Conservation (phyloP, 2,113 vertebrate species). For the Tamias sibiricus region DNA sequence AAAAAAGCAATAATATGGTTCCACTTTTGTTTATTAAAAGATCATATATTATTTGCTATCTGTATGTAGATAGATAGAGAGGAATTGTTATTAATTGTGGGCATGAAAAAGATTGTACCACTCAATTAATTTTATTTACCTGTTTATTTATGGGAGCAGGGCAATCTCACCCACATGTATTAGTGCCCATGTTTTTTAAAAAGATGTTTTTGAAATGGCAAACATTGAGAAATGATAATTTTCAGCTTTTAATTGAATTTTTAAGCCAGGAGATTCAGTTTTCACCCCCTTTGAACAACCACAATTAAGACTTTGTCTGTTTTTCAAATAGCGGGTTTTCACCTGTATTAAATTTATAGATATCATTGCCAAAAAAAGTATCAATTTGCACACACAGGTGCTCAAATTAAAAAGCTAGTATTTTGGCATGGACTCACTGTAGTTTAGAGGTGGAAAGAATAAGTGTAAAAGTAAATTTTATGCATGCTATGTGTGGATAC, state of each 20-base stretch:
- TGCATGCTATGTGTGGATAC: slow-evolving; percentile 60
- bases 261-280: neutral
- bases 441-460: slow-evolving; percentile 52
- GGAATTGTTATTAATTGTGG: neutral
- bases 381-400: slow-evolving; percentile 32
- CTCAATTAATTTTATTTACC: neutral
- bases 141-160: neutral
- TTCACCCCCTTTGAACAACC: neutral
- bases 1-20: neutral
- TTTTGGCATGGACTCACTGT: neutral
- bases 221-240: slow-evolving; percentile 4
- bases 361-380: slow-evolving; percentile 44
- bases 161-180: neutral
- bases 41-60: neutral
- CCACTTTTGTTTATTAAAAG: neutral
- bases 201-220: neutral
- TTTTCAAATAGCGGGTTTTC: slow-evolving; percentile 38
- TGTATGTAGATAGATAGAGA: neutral
- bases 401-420: slow-evolving; percentile 59
- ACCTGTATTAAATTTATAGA: slow-evolving; percentile 50
- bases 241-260: slow-evolving; percentile 19
- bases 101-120: neutral
- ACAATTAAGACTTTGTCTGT: neutral
- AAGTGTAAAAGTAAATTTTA: slow-evolving; percentile 72
- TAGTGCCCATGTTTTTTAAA: neutral